Evolutionary conservation across 2,888 invertebrate genomes (phyloP), one percentile per base, ranked within the genome.

Genomic region (Caenorhabditis sp.): DNA sequence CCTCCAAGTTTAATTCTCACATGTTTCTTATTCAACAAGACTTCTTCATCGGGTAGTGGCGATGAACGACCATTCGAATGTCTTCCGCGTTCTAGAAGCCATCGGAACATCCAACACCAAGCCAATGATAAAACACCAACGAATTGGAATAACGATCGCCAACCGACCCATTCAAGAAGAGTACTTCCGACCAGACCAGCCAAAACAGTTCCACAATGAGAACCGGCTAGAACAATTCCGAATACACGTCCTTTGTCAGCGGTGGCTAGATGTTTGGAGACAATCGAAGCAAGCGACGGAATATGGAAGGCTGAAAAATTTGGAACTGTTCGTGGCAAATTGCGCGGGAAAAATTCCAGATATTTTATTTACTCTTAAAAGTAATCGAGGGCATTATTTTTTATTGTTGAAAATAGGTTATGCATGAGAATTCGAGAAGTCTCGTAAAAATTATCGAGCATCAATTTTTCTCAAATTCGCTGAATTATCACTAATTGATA

Each of bases 261-360:
- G 78, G 91, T 91, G 50, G 90, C 90, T 63, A 93, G 89, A 87
- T 91, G 91, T 88, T 91, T 90, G 81, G 92, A 92, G 58, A 92
- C 91, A 62, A 93, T 87, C 84, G 92, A 92, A 62, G 92, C 92
- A 90, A 92, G 90, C 82, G 92, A 91, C 60, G 92, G 92, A 88
- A 92, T 92, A 88, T 92, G 92, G 56, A 92, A 91, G 63, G 92
- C 91, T 90, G 83, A 36, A 65, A 68, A 31, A 7, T 31, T 7
- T 31, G n/a, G n/a, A n/a, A n/a, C n/a, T n/a, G n/a, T n/a, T n/a
- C n/a, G n/a, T n/a, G n/a, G n/a, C 31, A 31, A 31, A 31, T 7
- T 31, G 4, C 31, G 10, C 31, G 31, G 5, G 38, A 50, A 36
- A 36, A 23, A 1, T 36, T 25, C n/a, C 3, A 36, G 31, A 12